Base-by-base conservation (phyloP, 2,797 vertebrate genomes). In the Sphaeramia orbicularis region DNA sequence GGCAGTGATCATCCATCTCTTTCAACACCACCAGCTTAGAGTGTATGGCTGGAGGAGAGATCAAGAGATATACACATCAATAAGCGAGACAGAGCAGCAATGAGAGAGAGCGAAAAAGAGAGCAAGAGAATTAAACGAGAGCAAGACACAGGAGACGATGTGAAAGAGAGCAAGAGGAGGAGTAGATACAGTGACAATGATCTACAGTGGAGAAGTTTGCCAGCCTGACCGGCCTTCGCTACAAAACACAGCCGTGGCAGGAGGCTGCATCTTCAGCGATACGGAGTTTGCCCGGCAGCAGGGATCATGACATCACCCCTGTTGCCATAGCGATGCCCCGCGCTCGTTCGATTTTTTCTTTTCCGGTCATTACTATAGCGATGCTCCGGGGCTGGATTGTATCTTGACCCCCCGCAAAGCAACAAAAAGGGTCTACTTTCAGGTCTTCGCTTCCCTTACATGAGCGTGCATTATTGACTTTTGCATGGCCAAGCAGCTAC, bases 1-100 rank as follows among this genome's bases (percentile, higher is more conserved):
- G 83, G 80, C 78, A 84, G 62, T 52, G 74, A 75, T 71, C 83
- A 85, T 89, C 83, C 86, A 79, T 90, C 90, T 90, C 82, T 86
- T 89, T 89, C 87, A 90, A 71, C 83, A 50, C 74, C 78, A 35
- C 62, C 62, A 36, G 81, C 78, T 81, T 69, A 64, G 65, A 81
- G 64, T 47, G 68, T 65, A 51, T n/a, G 37, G 80, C 50, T 40
- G 69, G 81, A 79, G 77, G 65, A 76, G 62, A 85, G 84, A 88
- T 84, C 81, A 80, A 64, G 75, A 78, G 82, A 83, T 72, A 71
- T 18, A 80, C 51, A 81, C 82, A 70, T 86, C 85, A 85, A 75
- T 74, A 80, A 74, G 64, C 68, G 59, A 76, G 78, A 71, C 59
- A 47, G 55, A 64, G 48, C 43, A 11, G 74, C 61, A 32, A 78